phyloP scores from a whole-genome alignment of 2,797 vertebrate genomes.

The Bufotes viridis region DNA sequence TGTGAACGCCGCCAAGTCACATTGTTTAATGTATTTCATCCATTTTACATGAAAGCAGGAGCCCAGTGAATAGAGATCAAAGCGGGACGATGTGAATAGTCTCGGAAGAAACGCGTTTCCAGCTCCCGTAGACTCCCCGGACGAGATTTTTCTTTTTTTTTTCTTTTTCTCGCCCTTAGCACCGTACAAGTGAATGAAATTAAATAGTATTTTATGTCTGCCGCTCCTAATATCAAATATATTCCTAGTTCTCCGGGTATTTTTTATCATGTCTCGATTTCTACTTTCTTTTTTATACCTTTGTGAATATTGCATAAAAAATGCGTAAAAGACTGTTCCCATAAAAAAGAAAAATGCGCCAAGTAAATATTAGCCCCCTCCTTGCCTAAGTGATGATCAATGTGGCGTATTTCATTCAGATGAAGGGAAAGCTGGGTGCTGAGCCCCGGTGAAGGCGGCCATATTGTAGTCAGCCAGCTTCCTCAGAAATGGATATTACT shows the following conservation, averaged over 20 bases:
- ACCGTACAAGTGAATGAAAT: neutral
- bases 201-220: slow-evolving; percentile 18
- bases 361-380: too few relatives aligned
- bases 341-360: too few relatives aligned
- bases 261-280: too few relatives aligned
- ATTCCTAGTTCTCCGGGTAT: neutral
- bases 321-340: too few relatives aligned
- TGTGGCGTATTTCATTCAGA: neutral
- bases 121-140: neutral
- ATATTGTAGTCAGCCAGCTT: neutral
- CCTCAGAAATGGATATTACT: neutral
- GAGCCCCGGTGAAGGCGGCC: neutral
- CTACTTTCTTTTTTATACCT: too few relatives aligned
- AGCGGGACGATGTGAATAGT: slow-evolving; percentile 3
- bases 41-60: slow-evolving; percentile 12
- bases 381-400: too few relatives aligned
- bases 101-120: neutral
- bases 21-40: slow-evolving; percentile 18
- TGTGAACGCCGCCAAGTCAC: neutral
- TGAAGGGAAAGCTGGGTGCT: neutral
- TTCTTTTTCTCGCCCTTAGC: neutral
- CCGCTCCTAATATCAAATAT: neutral
- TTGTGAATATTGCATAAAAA: too few relatives aligned
- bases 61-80: slow-evolving; percentile 5
- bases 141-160: neutral